phyloP scores from a whole-genome alignment of 2,797 vertebrate genomes.

The Lacerta viridis region DNA sequence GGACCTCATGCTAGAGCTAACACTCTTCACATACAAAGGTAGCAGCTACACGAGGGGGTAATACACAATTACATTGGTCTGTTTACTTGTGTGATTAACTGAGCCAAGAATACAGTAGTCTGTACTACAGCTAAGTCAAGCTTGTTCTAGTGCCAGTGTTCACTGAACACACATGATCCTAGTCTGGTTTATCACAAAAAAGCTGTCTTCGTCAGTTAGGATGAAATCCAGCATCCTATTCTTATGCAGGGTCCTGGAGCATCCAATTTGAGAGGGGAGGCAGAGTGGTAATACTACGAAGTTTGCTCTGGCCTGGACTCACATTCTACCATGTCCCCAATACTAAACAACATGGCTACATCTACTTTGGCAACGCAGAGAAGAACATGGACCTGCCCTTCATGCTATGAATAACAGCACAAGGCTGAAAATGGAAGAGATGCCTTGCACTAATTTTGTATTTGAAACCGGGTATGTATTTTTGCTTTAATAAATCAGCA shows the following conservation, averaged over 20 bases:
- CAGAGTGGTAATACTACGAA: conserved; percentile 87
- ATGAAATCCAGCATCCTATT: conserved; percentile 40
- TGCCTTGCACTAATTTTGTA: conserved; percentile 14
- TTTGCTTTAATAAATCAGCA: conserved; percentile 69
- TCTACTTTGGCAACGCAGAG: conserved; percentile 91
- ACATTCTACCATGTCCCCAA: conserved; percentile 90
- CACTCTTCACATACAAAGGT: not conserved
- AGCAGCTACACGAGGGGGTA: not conserved
- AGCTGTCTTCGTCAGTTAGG: not conserved
- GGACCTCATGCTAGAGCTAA: not conserved
- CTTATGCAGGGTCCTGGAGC: conserved; percentile 89
- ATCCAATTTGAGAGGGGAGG: conserved; percentile 88
- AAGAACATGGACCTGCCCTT: conserved; percentile 92
- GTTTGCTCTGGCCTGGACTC: conserved; percentile 90
- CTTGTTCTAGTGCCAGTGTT: conserved; percentile 12
- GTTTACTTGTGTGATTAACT: not conserved
- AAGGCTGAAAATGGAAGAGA: fast-evolving
- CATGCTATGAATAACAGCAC: conserved; percentile 84
- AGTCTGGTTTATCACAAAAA: conserved; percentile 25
- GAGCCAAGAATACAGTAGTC: conserved; percentile 8
- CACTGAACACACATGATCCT: not conserved
- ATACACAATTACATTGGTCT: not conserved
- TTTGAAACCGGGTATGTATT: conserved; percentile 11
- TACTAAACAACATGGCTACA: conserved; percentile 87
- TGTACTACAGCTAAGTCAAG: not conserved